These are phyloP conservation scores for Haemorhous mexicanus DNA, from an alignment of 2,113 vertebrate genomes.

Conservation along the genomic window DNA sequence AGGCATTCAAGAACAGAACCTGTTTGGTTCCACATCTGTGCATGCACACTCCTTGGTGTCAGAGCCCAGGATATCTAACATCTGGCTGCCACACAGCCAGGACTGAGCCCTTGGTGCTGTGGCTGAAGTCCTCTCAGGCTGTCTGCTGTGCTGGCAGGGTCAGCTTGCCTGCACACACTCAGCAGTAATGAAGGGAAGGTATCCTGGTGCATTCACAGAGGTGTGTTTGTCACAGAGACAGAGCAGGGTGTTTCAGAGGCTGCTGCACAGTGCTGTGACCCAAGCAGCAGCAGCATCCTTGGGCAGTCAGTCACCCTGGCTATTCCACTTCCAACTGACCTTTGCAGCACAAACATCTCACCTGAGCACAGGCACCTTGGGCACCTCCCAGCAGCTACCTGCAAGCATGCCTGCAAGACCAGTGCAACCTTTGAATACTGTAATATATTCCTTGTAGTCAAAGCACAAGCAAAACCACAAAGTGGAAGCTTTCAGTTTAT, in stretches of 20 bases:
- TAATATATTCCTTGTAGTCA: background rate
- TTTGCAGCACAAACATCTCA: background rate
- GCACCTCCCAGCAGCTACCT: background rate
- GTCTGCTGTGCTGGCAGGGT: background rate
- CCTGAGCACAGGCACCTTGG: too few relatives aligned
- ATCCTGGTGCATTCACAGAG: background rate
- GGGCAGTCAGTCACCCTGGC: background rate
- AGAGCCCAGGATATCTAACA: background rate
- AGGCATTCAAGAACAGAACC: background rate
- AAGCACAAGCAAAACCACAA: background rate
- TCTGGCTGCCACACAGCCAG: background rate
- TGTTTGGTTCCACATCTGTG: background rate
- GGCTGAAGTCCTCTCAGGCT: background rate
- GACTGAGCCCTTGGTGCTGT: background rate
- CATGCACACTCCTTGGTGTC: background rate
- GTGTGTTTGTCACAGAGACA: background rate
- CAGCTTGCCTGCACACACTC: background rate
- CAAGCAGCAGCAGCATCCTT: background rate
- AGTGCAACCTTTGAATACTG: background rate
- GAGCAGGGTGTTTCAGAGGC: background rate
- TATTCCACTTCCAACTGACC: accelerated
- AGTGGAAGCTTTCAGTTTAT: background rate
- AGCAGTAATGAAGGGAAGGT: background rate
- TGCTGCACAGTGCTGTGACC: background rate
- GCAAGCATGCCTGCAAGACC: background rate